phyloP scores from a whole-genome alignment of 2,888 invertebrate genomes.

The Blera fallax region DNA sequence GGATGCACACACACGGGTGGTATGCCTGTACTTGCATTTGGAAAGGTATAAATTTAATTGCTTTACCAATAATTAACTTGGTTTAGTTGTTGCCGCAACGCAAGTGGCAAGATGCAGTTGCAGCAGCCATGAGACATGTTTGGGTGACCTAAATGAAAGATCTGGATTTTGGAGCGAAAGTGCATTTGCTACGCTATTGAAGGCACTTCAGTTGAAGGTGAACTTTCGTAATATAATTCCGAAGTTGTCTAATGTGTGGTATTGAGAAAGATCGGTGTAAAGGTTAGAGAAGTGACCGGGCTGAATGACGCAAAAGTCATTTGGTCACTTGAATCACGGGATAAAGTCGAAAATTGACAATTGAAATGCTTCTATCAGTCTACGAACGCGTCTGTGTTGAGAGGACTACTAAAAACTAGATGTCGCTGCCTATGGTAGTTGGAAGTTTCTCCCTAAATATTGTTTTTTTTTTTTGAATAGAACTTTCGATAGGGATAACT shows the following conservation, averaged over 20 bases:
- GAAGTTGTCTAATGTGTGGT: neutral
- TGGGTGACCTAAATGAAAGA: slow-evolving; percentile 45
- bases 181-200: neutral
- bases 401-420: too few relatives aligned
- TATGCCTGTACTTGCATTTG: slow-evolving; percentile 29
- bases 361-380: too few relatives aligned
- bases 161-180: slow-evolving; percentile 43
- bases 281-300: neutral
- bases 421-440: too few relatives aligned
- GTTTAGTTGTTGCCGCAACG: slow-evolving; percentile 46
- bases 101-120: slow-evolving; percentile 42
- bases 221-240: neutral
- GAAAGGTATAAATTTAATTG: slow-evolving; percentile 50
- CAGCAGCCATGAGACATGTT: slow-evolving; percentile 2
- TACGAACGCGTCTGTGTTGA: too few relatives aligned
- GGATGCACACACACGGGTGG: slow-evolving; percentile 15
- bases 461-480: too few relatives aligned
- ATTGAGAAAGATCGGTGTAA: slow-evolving; percentile 3
- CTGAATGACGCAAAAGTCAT: neutral
- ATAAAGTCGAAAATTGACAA: too few relatives aligned
- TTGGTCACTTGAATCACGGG: too few relatives aligned
- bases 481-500: too few relatives aligned
- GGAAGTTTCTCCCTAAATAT: too few relatives aligned
- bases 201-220: slow-evolving; percentile 1
- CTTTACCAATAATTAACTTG: slow-evolving; percentile 58